Percentiles rank a stretch among this genome's conserved stretches.
Evolutionary conservation across 2,113 vertebrate genomes (phyloP).

Genomic region (Xiphophorus hellerii): DNA sequence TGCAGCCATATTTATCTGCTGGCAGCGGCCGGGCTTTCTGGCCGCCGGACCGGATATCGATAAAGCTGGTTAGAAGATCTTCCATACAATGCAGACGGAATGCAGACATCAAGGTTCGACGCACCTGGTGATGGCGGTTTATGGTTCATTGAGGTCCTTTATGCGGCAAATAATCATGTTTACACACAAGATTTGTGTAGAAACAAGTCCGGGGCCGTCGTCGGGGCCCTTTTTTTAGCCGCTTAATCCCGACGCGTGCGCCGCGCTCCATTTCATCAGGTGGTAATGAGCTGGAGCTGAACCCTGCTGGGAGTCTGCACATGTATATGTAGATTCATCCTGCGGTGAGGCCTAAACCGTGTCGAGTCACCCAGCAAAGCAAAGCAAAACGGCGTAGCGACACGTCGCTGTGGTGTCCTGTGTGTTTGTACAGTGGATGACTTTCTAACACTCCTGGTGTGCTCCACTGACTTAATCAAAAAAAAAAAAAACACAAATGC

Average conservation of each 20-base stretch:
- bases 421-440: slow-evolving; percentile 26
- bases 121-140: slow-evolving; percentile 28
- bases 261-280: slow-evolving; percentile 49
- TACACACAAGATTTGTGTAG: slow-evolving; percentile 20
- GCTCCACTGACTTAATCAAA: slow-evolving; percentile 35
- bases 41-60: slow-evolving; percentile 63
- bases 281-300: slow-evolving; percentile 63
- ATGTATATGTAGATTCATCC: slow-evolving; percentile 34
- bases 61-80: slow-evolving; percentile 67
- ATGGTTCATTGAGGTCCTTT: not conserved
- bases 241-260: slow-evolving; percentile 60
- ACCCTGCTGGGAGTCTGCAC: slow-evolving; percentile 38
- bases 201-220: slow-evolving; percentile 32
- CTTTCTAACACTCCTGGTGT: slow-evolving; percentile 33
- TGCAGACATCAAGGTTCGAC: slow-evolving; percentile 64
- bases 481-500: slow-evolving; percentile 1
- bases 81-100: slow-evolving; percentile 60
- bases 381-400: slow-evolving; percentile 37
- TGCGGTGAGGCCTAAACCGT: slow-evolving; percentile 51
- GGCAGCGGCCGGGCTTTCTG: slow-evolving; percentile 40
- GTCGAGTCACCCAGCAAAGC: slow-evolving; percentile 57
- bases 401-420: slow-evolving; percentile 26
- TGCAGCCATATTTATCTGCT: slow-evolving; percentile 52
- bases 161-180: not conserved
- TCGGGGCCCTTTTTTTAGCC: slow-evolving; percentile 52